Conservation (phyloP, 2,888 invertebrate species). For the Uropetala carovei region DNA sequence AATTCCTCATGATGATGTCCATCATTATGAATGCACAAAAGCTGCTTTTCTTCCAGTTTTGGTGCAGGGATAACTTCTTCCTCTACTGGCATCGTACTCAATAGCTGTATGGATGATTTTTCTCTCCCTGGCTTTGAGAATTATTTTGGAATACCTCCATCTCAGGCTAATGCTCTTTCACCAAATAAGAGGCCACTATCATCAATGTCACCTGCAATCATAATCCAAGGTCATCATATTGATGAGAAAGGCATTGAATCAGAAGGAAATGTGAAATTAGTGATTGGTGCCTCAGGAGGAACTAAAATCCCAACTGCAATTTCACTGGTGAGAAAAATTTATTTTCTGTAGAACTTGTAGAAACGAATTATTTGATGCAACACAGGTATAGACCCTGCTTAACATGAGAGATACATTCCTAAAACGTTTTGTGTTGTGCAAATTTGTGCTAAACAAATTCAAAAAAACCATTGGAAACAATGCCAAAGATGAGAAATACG, state of each 20-base stretch:
- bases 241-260: constrained; percentile 76
- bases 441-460: too few relatives aligned
- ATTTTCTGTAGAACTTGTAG: background rate
- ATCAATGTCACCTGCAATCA: constrained; percentile 90
- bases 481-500: too few relatives aligned
- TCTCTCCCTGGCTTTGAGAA: constrained; percentile 85
- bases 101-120: constrained; percentile 98
- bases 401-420: too few relatives aligned
- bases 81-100: constrained; percentile 93
- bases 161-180: constrained; percentile 86
- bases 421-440: too few relatives aligned
- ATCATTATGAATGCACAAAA: background rate
- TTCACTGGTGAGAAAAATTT: constrained; percentile 70
- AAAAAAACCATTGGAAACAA: too few relatives aligned
- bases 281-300: constrained; percentile 79
- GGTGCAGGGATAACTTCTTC: constrained; percentile 88
- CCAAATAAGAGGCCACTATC: constrained; percentile 91
- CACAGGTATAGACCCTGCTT: too few relatives aligned
- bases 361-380: background rate
- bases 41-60: constrained; percentile 79
- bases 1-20: background rate
- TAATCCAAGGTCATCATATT: constrained; percentile 72
- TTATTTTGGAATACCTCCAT: constrained; percentile 84
- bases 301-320: constrained; percentile 78
- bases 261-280: constrained; percentile 74